Conservation (phyloP, 2,888 invertebrate species). For the Apodemia duryi region DNA sequence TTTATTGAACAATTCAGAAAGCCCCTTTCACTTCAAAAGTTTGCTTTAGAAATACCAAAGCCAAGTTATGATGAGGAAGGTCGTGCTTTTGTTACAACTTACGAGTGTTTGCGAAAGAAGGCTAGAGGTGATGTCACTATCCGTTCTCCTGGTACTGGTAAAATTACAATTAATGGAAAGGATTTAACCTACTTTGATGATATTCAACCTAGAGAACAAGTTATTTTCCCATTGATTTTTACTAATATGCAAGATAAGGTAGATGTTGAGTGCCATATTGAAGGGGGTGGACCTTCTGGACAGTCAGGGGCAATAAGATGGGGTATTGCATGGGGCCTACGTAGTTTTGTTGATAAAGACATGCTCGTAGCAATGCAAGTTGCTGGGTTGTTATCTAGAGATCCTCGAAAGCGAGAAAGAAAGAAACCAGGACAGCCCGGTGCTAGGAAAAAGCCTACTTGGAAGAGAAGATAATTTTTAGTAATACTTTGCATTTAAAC, state of each 20-base stretch:
- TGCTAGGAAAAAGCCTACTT: slow-evolving; percentile 93
- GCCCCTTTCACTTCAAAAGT: slow-evolving; percentile 77
- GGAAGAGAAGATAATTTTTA: slow-evolving; percentile 83
- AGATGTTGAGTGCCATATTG: slow-evolving; percentile 89
- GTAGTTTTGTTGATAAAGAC: slow-evolving; percentile 88
- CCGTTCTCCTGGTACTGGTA: slow-evolving; percentile 89
- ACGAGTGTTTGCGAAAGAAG: slow-evolving; percentile 85
- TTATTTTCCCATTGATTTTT: slow-evolving; percentile 92
- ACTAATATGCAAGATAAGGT: slow-evolving; percentile 86
- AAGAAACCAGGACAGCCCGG: slow-evolving; percentile 96
- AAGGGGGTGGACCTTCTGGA: slow-evolving; percentile 86
- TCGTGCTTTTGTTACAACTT: slow-evolving; percentile 84
- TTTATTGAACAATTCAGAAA: slow-evolving; percentile 86
- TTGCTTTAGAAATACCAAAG: slow-evolving; percentile 82
- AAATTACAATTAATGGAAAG: slow-evolving; percentile 88
- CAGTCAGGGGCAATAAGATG: slow-evolving; percentile 94
- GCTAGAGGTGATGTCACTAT: slow-evolving; percentile 90
- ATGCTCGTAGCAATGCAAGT: slow-evolving; percentile 91
- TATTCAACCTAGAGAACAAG: slow-evolving; percentile 87
- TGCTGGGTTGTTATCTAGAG: slow-evolving; percentile 92
- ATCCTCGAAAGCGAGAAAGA: slow-evolving; percentile 88
- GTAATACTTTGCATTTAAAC: not conserved
- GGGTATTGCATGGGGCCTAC: slow-evolving; percentile 90
- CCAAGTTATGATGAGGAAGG: slow-evolving; percentile 84
- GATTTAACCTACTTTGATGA: slow-evolving; percentile 88